phyloP scores from a whole-genome alignment of 2,888 invertebrate genomes.

The Lasioglossum villosulum region DNA sequence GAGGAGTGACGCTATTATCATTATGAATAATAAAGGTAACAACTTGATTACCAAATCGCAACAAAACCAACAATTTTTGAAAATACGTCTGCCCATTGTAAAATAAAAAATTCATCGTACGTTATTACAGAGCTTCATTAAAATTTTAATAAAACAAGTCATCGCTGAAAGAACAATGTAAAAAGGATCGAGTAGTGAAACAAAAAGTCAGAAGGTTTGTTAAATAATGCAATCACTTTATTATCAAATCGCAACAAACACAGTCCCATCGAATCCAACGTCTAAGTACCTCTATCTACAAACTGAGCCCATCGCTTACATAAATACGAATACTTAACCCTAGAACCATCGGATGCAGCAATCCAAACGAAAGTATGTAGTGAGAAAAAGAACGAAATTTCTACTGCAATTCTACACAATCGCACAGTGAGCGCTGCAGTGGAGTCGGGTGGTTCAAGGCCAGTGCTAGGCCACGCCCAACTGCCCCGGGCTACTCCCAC shows the following conservation, averaged over 20 bases:
- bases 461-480: not conserved
- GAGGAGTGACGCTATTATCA: too few relatives aligned
- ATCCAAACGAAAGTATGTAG: too few relatives aligned
- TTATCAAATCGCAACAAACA: conserved; percentile 28
- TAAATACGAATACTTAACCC: not conserved
- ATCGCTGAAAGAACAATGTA: not conserved
- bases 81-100: not conserved
- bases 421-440: not conserved
- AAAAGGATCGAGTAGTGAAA: not conserved
- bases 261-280: conserved; percentile 3
- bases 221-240: conserved; percentile 51
- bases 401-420: not conserved
- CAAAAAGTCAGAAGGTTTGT: not conserved
- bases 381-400: not conserved
- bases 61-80: too few relatives aligned
- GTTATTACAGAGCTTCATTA: not conserved
- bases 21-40: too few relatives aligned
- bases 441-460: not conserved
- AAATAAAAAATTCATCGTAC: not conserved
- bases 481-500: not conserved
- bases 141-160: not conserved
- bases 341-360: not conserved
- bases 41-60: too few relatives aligned
- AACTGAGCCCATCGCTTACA: not conserved
- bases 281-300: conserved; percentile 7